Base-by-base conservation (phyloP, 2,888 invertebrate genomes). In the Chalcis sispes region DNA sequence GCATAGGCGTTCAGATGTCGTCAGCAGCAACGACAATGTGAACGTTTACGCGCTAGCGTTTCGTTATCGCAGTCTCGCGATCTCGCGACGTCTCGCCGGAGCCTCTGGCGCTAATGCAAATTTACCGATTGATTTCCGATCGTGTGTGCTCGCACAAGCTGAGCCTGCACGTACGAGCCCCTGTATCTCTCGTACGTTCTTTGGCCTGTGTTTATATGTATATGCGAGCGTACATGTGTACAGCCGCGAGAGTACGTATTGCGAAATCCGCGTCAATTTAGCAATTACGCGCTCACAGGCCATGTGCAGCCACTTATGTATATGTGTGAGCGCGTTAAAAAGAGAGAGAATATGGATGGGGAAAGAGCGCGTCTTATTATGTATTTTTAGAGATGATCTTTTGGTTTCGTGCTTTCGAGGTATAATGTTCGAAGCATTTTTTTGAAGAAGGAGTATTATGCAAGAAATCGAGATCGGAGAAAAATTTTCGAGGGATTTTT, bases 251-350 rank as follows among this genome's bases (percentile, higher is more conserved):
- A 4, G n/a, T 10, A 1, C 10, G 36, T 32, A 20, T 67, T 58
- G 58, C 46, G 67, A 69, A 69, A 69, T 58, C 69, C 69, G n/a
- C n/a, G 32, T 69, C 69, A 58, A 69, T 69, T 69, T 58, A 67
- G 56, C 67, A 46, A 67, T 58, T 69, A 10, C 48, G 69, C 36
- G 46, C 58, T 36, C 54, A 56, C 58, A n/a, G n/a, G n/a, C n/a
- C n/a, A n/a, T n/a, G n/a, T 15, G 54, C 25, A 10, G 25, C 25
- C n/a, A 15, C 8, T 15, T 32, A 8, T 58, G n/a, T n/a, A n/a
- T n/a, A 54, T 25, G n/a, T 54, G 23, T 54, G 13, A 7, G 13
- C 13, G 54, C 10, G 25, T 20, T 3, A 8, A 20, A 23, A 20
- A 15, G 23, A 23, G 23, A 4, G 20, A 50, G 20, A 20, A 20